Evolutionary conservation across 2,797 vertebrate genomes (phyloP).

Genomic region (Spinibarbus caldwelli): DNA sequence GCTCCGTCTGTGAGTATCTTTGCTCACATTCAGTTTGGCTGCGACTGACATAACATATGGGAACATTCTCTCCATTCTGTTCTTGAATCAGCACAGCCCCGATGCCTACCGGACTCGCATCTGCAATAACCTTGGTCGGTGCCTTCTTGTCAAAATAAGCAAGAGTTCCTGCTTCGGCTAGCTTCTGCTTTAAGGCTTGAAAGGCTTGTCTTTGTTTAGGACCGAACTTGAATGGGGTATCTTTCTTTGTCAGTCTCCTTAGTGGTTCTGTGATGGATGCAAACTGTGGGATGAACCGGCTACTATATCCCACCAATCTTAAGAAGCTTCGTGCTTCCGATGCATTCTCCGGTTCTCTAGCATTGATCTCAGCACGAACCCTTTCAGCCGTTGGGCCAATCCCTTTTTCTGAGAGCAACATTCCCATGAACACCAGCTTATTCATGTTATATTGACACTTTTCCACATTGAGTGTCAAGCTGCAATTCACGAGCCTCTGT

Average conservation of each 20-base stretch:
- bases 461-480: conserved; percentile 34
- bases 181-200: not conserved
- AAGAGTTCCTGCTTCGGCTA: conserved; percentile 17
- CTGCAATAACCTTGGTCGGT: conserved; percentile 38
- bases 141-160: conserved; percentile 52
- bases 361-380: too few relatives aligned
- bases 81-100: conserved; percentile 38
- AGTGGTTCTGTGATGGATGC: conserved; percentile 41
- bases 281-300: conserved; percentile 44
- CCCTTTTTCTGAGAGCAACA: conserved; percentile 45
- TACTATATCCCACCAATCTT: conserved; percentile 11
- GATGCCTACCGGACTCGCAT: conserved; percentile 42
- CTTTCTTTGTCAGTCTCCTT: conserved; percentile 17
- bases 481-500: conserved; percentile 13
- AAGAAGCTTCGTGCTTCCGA: conserved; percentile 43
- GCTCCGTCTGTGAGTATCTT: too few relatives aligned
- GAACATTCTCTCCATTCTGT: conserved; percentile 24
- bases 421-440: conserved; percentile 48
- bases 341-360: conserved; percentile 30
- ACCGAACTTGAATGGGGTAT: conserved; percentile 8
- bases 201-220: conserved; percentile 38
- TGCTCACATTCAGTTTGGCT: not conserved
- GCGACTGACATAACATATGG: conserved; percentile 38
- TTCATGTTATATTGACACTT: conserved; percentile 58
- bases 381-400: conserved; percentile 36